Base-by-base conservation (phyloP, 2,888 invertebrate species). In the Temnothorax rugatulus region DNA sequence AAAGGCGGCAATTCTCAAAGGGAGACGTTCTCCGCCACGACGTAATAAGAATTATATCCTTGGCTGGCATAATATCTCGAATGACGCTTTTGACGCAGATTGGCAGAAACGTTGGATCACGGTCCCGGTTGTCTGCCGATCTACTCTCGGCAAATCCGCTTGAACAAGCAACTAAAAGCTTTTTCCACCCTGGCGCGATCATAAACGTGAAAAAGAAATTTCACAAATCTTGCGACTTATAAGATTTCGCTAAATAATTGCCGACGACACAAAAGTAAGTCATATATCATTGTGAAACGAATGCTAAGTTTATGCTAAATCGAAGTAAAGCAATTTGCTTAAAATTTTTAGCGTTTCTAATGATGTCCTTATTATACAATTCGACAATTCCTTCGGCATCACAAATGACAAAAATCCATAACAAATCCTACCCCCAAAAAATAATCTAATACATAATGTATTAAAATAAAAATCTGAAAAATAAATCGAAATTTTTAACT, bases 11-110 rank as follows among this genome's bases (percentile, higher is more conserved):
- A 84, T 73, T 87, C 85, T 91, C 91, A 92, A 92, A 91, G 90
- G 88, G 18, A 89, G 88, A 84, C 86, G 82, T 77, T 82, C 75
- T 64, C 21, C 75, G 68, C 83, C 84, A 82, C 82, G 86, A 86
- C 82, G 92, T 91, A 91, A 91, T 89, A 91, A 90, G 90, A 90
- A 90, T 90, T 89, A 90, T 88, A 87, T 63, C 87, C 82, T 74
- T 61, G 83, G 69, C 87, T 74, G 82, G 74, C 83, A 88, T 85
- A 87, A 89, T 89, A 86, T 88, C 86, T 71, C 84, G 84, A 77
- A 84, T 74, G 82, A 66, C 82, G 82, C 79, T 83, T 75, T 47
- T 34, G 76, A 82, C 63, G 82, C 73, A 74, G 84, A 90, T 89
- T 86, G 86, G 89, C 83, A 86, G 89, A 76, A 81, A 82, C 66